Base-by-base conservation (phyloP, 2,797 vertebrate species). In the Gastrophryne carolinensis region DNA sequence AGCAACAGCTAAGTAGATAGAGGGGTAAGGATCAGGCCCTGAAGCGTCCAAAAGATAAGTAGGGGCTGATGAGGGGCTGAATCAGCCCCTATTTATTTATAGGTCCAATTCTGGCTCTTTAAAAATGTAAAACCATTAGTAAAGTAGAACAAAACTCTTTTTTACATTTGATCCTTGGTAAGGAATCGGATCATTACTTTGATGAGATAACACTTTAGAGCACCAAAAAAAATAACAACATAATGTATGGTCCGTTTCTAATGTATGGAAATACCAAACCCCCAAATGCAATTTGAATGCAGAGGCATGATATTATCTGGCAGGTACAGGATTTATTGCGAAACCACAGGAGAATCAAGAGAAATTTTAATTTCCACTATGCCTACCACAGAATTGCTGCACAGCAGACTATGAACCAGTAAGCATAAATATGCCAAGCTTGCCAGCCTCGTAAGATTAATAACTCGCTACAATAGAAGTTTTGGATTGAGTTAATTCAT, bases 371-470 rank as follows among this genome's bases (percentile, higher is more conserved):
- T 71, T 56, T 54, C 37, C 47, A 37, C 58, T 49, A 66, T 35
- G 32, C 32, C 23, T 23, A 17, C 35, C 67, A 19, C 23, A 53
- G 26, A 32, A 49, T n/a, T 32, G 13, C 50, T 49, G 21, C 63
- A 53, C 29, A 34, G 29, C 19, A 37, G 50, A 60, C 61, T 70
- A 26, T 65, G 52, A 58, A 50, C 41, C 35, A 32, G 27, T 11
- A 12, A 27, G 32, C 53, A 78, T 78, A 78, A 78, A 78, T 78
- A 72, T 78, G 67, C 41, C 61, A 58, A 27, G 37, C 24, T 71
- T 29, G 24, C 23, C 15, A 44, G 24, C 11, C 4, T 52, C 23
- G 30, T 61, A 65, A 57, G 75, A 72, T 72, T 53, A 32, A 77
- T 54, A 56, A 17, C 35, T 21, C 26, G 12, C 23, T 29, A 57